These are phyloP conservation scores for Habrosyne pyritoides DNA, from an alignment of 2,888 invertebrate species.

Conservation along the genomic window DNA sequence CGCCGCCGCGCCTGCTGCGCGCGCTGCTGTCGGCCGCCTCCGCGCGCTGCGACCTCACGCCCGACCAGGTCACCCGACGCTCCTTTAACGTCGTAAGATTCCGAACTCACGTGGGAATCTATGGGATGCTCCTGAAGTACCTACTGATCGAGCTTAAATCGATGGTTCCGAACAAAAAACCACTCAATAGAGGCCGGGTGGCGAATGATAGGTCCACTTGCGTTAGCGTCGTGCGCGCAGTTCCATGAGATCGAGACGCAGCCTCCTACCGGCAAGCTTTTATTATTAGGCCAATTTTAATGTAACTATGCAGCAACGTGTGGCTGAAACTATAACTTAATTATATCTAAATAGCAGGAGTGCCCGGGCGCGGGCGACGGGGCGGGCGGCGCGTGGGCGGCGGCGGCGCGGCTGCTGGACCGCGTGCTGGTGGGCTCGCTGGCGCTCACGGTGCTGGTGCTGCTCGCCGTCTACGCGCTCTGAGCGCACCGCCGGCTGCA, in stretches of 20 bases:
- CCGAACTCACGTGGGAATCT: no score
- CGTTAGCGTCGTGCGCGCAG: no score
- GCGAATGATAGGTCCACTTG: no score
- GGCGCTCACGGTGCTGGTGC: constrained; percentile 40
- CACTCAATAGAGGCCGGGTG: no score
- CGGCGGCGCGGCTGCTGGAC: constrained; percentile 61
- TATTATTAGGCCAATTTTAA: no score
- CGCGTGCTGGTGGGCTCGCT: constrained; percentile 38
- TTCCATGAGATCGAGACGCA: no score
- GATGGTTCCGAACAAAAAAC: no score
- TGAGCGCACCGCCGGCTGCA: constrained; percentile 9
- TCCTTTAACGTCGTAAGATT: neutral
- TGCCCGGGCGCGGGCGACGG: neutral
- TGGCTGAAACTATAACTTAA: no score
- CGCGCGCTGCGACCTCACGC: constrained; percentile 38
- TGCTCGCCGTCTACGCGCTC: constrained; percentile 25
- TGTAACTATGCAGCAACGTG: no score
- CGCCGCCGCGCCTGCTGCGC: constrained; percentile 48
- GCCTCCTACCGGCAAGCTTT: no score
- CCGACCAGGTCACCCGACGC: constrained; percentile 26
- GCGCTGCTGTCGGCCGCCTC: constrained; percentile 36
- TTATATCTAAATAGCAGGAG: neutral
- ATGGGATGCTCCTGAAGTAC: no score
- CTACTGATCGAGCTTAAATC: no score
- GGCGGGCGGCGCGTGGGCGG: constrained; percentile 57